Percentiles rank a stretch among this genome's conserved stretches.
These are phyloP conservation scores for Naso thynnoides DNA, from an alignment of 2,797 vertebrate genomes.

Conservation along the genomic window DNA sequence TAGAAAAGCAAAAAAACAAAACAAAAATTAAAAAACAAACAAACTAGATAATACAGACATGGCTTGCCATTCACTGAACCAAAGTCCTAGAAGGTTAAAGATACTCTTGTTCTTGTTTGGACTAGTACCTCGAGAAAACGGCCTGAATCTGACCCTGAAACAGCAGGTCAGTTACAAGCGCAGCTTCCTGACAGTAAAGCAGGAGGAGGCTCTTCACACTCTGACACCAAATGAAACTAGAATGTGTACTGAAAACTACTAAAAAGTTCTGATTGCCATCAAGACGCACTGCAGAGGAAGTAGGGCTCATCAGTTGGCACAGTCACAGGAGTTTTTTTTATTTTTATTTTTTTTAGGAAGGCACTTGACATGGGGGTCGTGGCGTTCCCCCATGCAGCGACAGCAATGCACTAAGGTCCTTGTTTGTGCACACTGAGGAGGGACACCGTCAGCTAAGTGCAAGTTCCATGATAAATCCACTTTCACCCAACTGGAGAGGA, in stretches of 20 bases:
- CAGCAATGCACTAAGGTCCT: conserved; percentile 84
- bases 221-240: conserved; percentile 61
- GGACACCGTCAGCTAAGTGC: conserved; percentile 73
- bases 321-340: conserved; percentile 88
- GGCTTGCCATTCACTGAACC: conserved; percentile 82
- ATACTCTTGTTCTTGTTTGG: conserved; percentile 54
- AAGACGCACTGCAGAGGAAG: conserved; percentile 88
- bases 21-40: conserved; percentile 1
- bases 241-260: conserved; percentile 56
- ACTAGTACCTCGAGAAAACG: conserved; percentile 81
- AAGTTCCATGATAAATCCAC: conserved; percentile 69
- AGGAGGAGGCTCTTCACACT: conserved; percentile 79
- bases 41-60: conserved; percentile 74
- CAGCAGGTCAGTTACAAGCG: conserved; percentile 73
- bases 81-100: conserved; percentile 57
- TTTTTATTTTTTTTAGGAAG: conserved; percentile 87
- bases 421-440: conserved; percentile 77
- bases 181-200: conserved; percentile 82
- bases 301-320: conserved; percentile 93
- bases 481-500: conserved; percentile 54
- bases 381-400: conserved; percentile 82
- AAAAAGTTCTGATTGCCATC: conserved; percentile 88
- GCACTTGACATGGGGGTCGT: conserved; percentile 91
- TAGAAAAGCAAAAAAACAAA: conserved; percentile 51
- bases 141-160: conserved; percentile 77